A percentile compares a stretch with the other conserved stretches of the same genome.
phyloP scores from a whole-genome alignment of 2,113 vertebrate species.

The Fukomys damarensis region DNA sequence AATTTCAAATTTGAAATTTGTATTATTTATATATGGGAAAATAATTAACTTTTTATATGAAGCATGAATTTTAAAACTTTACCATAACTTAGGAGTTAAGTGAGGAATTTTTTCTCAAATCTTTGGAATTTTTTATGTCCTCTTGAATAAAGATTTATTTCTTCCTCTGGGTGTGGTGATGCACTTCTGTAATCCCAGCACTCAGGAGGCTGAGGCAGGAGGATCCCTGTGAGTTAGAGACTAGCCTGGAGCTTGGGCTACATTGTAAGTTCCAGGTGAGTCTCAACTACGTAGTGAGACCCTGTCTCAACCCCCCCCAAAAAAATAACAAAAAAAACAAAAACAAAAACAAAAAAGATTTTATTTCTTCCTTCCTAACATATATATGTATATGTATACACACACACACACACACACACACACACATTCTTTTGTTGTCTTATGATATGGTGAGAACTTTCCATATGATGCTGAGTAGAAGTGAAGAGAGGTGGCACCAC shows the following conservation, averaged over 20 bases:
- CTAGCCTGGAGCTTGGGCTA: no score
- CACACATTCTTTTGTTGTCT: neutral
- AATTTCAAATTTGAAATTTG: neutral
- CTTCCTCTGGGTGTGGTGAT: no score
- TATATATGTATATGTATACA: no score
- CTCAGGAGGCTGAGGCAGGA: no score
- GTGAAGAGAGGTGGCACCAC: neutral
- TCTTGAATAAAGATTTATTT: neutral
- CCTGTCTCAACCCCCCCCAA: no score
- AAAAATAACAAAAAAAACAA: no score
- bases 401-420: no score
- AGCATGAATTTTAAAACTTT: neutral
- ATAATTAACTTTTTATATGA: neutral
- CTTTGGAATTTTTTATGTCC: neutral
- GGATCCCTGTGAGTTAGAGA: no score
- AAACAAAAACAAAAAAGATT: no score
- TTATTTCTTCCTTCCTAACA: neutral
- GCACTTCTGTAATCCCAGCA: no score
- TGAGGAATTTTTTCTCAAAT: neutral
- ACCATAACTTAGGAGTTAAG: neutral
- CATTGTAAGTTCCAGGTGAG: no score
- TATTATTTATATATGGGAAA: neutral
- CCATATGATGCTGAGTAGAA: neutral
- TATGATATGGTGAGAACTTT: neutral
- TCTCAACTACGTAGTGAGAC: no score